Base-by-base conservation (phyloP, 2,113 vertebrate genomes). In the Ploceus nigricollis region DNA sequence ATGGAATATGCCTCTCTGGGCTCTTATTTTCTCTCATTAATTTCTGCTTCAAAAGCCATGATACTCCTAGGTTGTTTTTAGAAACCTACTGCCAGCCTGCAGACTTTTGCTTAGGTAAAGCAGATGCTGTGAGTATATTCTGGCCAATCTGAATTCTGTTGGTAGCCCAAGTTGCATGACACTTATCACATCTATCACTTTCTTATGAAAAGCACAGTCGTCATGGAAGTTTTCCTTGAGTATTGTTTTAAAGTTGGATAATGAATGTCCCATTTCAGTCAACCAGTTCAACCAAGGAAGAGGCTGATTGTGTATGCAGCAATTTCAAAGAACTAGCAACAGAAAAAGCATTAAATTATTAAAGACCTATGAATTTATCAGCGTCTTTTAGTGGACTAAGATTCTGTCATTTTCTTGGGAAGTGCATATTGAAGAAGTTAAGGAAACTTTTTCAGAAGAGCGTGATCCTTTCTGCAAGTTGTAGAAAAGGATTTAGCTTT, bases 331-430 rank as follows among this genome's bases (percentile, higher is more conserved):
- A 61, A 45, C 19, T 47, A 14, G n/a, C 20, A 66, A 21, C 11
- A 82, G 84, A 82, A 94, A 70, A 31, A 89, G 17, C 31, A 78
- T 37, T 12, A 53, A 77, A 44, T 77, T 64, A 30, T 56, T 73
- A 15, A 73, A 82, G 14, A 39, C 5, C 8, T 33, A 10, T 77
- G 54, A 69, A 35, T 77, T 77, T 27, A 37, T 50, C 44, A 30
- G 6, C 0, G 0, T 65, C 27, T 65, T 87, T 42, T 60, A 53
- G 50, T 37, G 18, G 27, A 65, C 40, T 39, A 23, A 40, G 16
- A 19, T 54, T 68, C 40, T 75, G 28, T 48, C 10, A 60, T 66
- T 89, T 69, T 9, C 28, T 61, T 42, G 31, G n/a, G 13, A 72
- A 70, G 9, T 37, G 7, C 24, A 4, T 60, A 19, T 5, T 57